Percentiles rank a stretch among this genome's conserved stretches.
Conservation (phyloP, 2,888 invertebrate genomes). For the Gari tellinella region DNA sequence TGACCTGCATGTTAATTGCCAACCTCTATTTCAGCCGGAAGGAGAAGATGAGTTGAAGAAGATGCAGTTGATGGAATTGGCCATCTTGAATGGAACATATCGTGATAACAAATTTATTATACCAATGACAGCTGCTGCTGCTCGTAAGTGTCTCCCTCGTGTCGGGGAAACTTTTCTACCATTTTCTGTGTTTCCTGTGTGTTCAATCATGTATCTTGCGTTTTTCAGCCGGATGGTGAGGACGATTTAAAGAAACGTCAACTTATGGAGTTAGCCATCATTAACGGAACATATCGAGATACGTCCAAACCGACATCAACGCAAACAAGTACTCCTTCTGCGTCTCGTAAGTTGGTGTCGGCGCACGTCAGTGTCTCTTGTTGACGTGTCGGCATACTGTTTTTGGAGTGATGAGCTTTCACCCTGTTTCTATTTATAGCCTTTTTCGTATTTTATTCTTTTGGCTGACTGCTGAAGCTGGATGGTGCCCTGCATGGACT, state of each 20-base stretch:
- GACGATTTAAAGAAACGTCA: conserved; percentile 99
- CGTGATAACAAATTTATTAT: conserved; percentile 88
- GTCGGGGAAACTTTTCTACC: not conserved
- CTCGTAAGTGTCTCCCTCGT: conserved; percentile 72
- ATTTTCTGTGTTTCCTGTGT: conserved; percentile 25
- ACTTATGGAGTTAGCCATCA: conserved; percentile 99
- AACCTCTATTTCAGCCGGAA: conserved; percentile 91
- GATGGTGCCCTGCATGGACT: conserved; percentile 63
- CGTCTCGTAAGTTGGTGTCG: conserved; percentile 77
- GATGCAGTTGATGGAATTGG: conserved; percentile 99
- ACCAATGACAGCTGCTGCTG: conserved; percentile 67
- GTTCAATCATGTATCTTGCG: conserved; percentile 32
- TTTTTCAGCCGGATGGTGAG: conserved; percentile 97
- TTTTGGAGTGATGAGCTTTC: conserved; percentile 63
- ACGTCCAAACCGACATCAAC: conserved; percentile 77
- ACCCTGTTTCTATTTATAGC: conserved; percentile 63
- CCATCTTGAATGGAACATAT: conserved; percentile 99
- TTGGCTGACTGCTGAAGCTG: conserved; percentile 52
- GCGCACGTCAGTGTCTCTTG: conserved; percentile 27
- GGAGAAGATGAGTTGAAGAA: conserved; percentile 99
- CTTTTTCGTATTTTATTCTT: conserved; percentile 51
- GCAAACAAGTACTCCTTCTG: conserved; percentile 68
- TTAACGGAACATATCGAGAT: conserved; percentile 97
- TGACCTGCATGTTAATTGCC: too few relatives aligned
- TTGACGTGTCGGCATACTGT: conserved; percentile 38